Percentiles rank a stretch among this genome's conserved stretches.
Evolutionary conservation across 2,888 invertebrate genomes (phyloP).

Genomic region (Aphidoletes aphidimyza): DNA sequence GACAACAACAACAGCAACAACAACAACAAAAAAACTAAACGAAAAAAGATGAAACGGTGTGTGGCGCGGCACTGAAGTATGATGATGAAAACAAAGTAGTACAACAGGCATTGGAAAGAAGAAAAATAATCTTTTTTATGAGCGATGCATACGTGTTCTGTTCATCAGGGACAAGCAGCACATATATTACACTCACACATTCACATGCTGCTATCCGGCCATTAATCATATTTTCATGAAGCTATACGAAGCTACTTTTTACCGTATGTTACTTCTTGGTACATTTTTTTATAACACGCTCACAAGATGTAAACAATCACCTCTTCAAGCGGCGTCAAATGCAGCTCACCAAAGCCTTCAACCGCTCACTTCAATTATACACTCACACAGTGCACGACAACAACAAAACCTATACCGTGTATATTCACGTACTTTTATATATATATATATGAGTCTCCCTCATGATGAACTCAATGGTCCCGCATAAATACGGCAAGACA

Average conservation of each 20-base stretch:
- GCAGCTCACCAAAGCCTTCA: background rate
- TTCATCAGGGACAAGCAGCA: constrained; percentile 52
- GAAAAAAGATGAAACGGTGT: constrained; percentile 29
- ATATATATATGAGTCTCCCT: too few species aligned
- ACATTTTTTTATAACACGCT: background rate
- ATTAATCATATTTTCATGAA: constrained; percentile 55
- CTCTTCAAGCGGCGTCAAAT: background rate
- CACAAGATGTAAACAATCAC: constrained; percentile 40
- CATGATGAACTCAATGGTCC: background rate
- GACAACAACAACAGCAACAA: background rate
- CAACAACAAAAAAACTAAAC: background rate
- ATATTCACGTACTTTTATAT: background rate
- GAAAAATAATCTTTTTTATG: constrained; percentile 56
- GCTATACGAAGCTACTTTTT: constrained; percentile 52
- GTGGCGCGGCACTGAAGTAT: background rate
- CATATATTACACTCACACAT: constrained; percentile 7
- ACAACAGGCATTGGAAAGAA: background rate
- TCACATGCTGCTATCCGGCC: constrained; percentile 30
- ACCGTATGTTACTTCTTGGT: constrained; percentile 30
- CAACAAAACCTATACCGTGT: background rate
- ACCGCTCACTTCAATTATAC: constrained; percentile 29
- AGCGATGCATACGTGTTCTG: constrained; percentile 55
- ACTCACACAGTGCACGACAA: background rate
- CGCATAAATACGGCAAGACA: background rate
- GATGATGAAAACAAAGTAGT: constrained; percentile 23